Base-by-base conservation (phyloP, 2,888 invertebrate genomes). In the Drosophila mulleri region DNA sequence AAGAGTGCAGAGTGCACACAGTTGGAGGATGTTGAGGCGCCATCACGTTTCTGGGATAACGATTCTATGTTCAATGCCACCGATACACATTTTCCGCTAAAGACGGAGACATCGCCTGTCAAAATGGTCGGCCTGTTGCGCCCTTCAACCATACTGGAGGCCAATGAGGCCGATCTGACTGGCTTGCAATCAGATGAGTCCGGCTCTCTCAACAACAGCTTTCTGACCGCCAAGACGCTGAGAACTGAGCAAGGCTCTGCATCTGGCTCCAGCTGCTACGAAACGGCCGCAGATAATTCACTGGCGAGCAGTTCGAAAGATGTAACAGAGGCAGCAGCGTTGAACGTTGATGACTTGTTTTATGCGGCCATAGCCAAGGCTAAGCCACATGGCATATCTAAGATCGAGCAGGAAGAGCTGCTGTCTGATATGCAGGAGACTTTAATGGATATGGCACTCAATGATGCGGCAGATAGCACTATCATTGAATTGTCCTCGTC, bases 131-230 rank as follows among this genome's bases (percentile, higher is more conserved):
- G 92, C 0, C 67, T 92, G 3, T 20, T 92, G 57, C 89, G 93
- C 1, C 93, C 93, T 7, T 93, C 93, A 0, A 93, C 93, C 29
- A 93, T 93, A 39, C 65, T 93, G 20, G 93, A 93, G 65, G 91
- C 91, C 54, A 82, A 67, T 41, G 87, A 83, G n/a, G 83, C 84
- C 26, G 87, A 88, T 14, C 42, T 79, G 0, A 53, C 75, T 0
- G 63, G 47, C 5, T 26, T 37, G 3, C 53, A 29, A 20, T 76
- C 85, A 0, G 83, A 84, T 41, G 57, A 71, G 2, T 91, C 89
- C 4, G 82, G 88, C 1, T 72, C 69, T 0, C 53, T 65, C 23
- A 67, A 54, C 1, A 91, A 88, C 0, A 92, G 91, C 59, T 92
- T 88, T 50, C 64, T 78, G 37, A 92, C 86, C 7, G 92, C 90